Conservation (phyloP, 92 coral and sea anemone species). For the Palythoa caribaeorum region DNA sequence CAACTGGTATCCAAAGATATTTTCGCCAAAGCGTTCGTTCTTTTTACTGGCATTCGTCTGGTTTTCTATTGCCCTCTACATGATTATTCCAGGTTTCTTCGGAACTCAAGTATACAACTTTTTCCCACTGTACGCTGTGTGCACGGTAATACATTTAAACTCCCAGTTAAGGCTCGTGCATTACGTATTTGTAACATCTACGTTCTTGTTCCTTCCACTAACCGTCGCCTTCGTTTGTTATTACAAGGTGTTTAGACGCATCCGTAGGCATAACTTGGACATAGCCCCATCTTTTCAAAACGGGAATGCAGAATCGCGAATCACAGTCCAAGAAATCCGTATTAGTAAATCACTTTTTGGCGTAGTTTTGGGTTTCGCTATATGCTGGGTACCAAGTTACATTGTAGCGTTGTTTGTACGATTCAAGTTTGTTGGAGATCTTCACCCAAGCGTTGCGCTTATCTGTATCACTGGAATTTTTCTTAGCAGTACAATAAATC, state of each 20-base stretch:
- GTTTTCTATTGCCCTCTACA: constrained; percentile 35
- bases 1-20: constrained; percentile 32
- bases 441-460: constrained; percentile 24
- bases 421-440: constrained; percentile 23
- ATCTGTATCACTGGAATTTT: constrained; percentile 50
- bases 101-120: constrained; percentile 35
- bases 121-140: constrained; percentile 45
- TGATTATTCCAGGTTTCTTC: constrained; percentile 33
- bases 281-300: constrained; percentile 21
- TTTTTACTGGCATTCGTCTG: constrained; percentile 35
- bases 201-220: constrained; percentile 19
- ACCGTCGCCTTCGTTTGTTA: constrained; percentile 20
- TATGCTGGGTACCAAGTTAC: constrained; percentile 64
- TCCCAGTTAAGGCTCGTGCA: constrained; percentile 11
- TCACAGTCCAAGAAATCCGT: constrained; percentile 44
- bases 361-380: constrained; percentile 26
- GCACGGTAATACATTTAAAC: constrained; percentile 48
- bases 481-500: constrained; percentile 64
- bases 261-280: constrained; percentile 38
- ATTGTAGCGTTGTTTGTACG: constrained; percentile 52
- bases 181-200: constrained; percentile 42
- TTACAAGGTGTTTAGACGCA: constrained; percentile 23
- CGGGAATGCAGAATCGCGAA: constrained; percentile 14
- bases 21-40: constrained; percentile 23
- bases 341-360: constrained; percentile 44